Percentiles rank a stretch among this genome's conserved stretches.
Conservation (phyloP, 2,888 invertebrate species). For the Watsonalla binaria region DNA sequence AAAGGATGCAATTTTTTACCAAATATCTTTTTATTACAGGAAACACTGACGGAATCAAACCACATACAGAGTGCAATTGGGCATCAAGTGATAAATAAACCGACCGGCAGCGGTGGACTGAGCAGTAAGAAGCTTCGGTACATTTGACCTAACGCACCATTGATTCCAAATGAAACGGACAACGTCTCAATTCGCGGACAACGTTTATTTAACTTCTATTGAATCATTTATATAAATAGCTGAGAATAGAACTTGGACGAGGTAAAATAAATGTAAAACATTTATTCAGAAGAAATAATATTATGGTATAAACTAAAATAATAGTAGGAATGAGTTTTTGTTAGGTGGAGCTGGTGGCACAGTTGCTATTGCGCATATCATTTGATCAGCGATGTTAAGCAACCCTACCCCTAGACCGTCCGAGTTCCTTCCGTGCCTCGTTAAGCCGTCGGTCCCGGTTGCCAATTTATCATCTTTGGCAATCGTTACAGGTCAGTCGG, state of each 20-base stretch:
- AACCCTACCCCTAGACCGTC: too few relatives aligned
- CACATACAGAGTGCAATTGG: background rate
- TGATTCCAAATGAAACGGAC: constrained; percentile 37
- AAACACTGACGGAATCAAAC: background rate
- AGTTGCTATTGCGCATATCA: too few relatives aligned
- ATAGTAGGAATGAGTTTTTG: too few relatives aligned
- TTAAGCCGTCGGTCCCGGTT: too few relatives aligned
- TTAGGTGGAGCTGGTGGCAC: too few relatives aligned
- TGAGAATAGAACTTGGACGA: background rate
- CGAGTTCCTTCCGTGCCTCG: too few relatives aligned
- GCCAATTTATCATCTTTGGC: too few relatives aligned
- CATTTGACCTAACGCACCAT: constrained; percentile 37
- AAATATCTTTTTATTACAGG: background rate
- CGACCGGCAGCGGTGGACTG: background rate
- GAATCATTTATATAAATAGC: constrained; percentile 3
- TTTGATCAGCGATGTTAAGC: too few relatives aligned
- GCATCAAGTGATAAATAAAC: background rate
- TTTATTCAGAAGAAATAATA: too few relatives aligned
- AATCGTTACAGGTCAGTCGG: too few relatives aligned
- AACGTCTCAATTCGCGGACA: constrained; percentile 35
- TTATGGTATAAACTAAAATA: too few relatives aligned
- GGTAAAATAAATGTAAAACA: background rate
- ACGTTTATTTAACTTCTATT: constrained; percentile 25
- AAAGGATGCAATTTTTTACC: too few relatives aligned
- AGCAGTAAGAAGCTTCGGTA: constrained; percentile 11